Evolutionary conservation across 2,113 vertebrate species (phyloP).

Genomic region (Dicrurus megarhynchus): DNA sequence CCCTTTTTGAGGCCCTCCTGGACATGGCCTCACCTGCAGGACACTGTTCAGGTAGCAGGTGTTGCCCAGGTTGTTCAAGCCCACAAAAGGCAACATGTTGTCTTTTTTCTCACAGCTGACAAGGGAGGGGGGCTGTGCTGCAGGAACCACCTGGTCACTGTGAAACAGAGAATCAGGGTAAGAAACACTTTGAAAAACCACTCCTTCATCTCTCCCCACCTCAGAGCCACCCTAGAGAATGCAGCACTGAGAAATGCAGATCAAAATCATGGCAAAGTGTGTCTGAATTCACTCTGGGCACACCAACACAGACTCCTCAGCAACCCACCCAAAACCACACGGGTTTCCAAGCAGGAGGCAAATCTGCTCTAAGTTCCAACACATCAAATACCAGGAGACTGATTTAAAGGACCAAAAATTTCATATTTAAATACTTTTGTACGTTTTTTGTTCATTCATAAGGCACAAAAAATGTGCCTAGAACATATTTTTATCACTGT

Average conservation of each 20-base stretch:
- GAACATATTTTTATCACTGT: neutral
- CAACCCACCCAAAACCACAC: no score
- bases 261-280: neutral
- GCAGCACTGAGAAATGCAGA: neutral
- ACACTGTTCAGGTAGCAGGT: slow-evolving; percentile 98
- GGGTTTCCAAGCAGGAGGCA: neutral
- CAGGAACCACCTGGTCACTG: slow-evolving; percentile 87
- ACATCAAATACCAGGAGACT: accelerated
- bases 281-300: neutral
- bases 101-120: slow-evolving; percentile 83
- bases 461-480: neutral
- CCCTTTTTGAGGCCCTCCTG: neutral
- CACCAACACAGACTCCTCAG: neutral
- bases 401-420: neutral
- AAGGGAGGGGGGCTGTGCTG: slow-evolving; percentile 74
- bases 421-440: neutral
- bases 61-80: slow-evolving; percentile 95
- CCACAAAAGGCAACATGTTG: slow-evolving; percentile 89
- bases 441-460: neutral
- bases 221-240: neutral
- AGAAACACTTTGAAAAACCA: neutral
- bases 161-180: neutral
- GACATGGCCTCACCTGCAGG: slow-evolving; percentile 81
- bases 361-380: neutral
- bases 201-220: neutral